These are phyloP conservation scores for Leptinotarsa lineolata DNA, from an alignment of 1,140 invertebrate genomes.

Conservation along the genomic window DNA sequence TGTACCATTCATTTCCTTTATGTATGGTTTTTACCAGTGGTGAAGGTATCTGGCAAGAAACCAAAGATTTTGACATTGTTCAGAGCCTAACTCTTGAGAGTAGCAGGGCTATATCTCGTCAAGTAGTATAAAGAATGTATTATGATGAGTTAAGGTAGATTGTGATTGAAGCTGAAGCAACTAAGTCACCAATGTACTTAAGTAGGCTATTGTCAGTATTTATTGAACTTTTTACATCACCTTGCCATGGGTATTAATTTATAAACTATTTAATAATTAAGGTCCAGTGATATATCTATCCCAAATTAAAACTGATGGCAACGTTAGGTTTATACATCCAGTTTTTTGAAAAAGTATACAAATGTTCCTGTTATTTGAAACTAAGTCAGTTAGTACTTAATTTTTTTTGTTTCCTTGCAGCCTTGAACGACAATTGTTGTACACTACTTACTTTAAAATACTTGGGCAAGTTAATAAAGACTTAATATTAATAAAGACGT, in stretches of 20 bases:
- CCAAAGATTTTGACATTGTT: conserved; percentile 52
- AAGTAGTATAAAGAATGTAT: conserved; percentile 48
- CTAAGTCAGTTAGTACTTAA: conserved; percentile 55
- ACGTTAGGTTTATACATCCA: conserved; percentile 33
- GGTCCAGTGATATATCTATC: conserved; percentile 35
- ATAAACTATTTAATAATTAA: conserved; percentile 24
- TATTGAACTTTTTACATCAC: conserved; percentile 31
- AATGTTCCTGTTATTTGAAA: conserved; percentile 59
- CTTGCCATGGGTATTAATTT: conserved; percentile 28
- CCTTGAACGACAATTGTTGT: conserved; percentile 43
- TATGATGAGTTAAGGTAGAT: conserved; percentile 45
- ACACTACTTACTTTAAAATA: conserved; percentile 47
- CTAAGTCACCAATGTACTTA: conserved; percentile 52
- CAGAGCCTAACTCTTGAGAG: conserved; percentile 41
- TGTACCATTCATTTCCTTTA: conserved; percentile 24
- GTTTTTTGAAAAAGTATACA: conserved; percentile 55
- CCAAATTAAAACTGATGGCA: conserved; percentile 25
- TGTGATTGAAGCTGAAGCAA: conserved; percentile 52
- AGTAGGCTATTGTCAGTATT: conserved; percentile 41
- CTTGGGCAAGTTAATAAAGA: conserved; percentile 51
- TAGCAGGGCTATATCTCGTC: conserved; percentile 39
- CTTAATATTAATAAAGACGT: conserved; percentile 52
- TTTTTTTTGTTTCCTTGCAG: conserved; percentile 10
- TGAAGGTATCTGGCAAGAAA: conserved; percentile 40
- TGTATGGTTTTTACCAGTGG: conserved; percentile 30